Conservation (phyloP, 2,113 vertebrate species). For the Hemibagrus wyckioides region DNA sequence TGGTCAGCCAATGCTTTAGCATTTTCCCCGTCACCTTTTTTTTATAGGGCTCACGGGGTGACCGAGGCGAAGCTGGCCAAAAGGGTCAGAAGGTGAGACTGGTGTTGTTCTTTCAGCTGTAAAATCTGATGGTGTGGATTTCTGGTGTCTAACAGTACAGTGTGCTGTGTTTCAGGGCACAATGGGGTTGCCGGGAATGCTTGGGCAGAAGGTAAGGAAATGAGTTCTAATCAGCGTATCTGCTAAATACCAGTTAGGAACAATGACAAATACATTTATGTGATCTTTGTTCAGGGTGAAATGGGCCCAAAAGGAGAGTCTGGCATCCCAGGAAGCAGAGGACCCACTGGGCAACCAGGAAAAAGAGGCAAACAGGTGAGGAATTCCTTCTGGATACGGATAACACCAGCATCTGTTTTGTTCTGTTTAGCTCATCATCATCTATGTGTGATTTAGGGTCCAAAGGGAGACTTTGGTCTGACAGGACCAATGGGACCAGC, state of each 20-base stretch:
- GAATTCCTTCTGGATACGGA: background rate
- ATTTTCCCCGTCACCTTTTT: slow-evolving; percentile 45
- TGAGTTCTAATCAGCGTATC: background rate
- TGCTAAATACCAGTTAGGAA: background rate
- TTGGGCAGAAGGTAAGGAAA: slow-evolving; percentile 90
- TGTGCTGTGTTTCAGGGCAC: slow-evolving; percentile 78
- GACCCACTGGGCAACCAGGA: slow-evolving; percentile 92
- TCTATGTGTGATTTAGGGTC: slow-evolving; percentile 74
- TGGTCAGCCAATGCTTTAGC: no score
- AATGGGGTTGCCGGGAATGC: slow-evolving; percentile 92
- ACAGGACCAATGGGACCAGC: slow-evolving; percentile 83
- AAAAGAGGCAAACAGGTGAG: slow-evolving; percentile 95
- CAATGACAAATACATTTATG: background rate
- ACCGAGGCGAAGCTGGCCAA: slow-evolving; percentile 82
- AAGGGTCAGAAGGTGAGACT: slow-evolving; percentile 90
- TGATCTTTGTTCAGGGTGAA: slow-evolving; percentile 80
- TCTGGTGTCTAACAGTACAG: background rate
- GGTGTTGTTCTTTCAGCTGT: background rate
- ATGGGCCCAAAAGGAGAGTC: slow-evolving; percentile 96
- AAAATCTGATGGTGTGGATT: background rate
- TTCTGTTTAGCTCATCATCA: background rate
- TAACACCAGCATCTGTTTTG: background rate
- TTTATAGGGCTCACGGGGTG: slow-evolving; percentile 85
- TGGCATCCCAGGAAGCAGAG: slow-evolving; percentile 88
- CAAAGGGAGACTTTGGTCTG: slow-evolving; percentile 84